These are phyloP conservation scores for Melanotaenia nigrans DNA, from an alignment of 2,797 vertebrate species.

Conservation along the genomic window DNA sequence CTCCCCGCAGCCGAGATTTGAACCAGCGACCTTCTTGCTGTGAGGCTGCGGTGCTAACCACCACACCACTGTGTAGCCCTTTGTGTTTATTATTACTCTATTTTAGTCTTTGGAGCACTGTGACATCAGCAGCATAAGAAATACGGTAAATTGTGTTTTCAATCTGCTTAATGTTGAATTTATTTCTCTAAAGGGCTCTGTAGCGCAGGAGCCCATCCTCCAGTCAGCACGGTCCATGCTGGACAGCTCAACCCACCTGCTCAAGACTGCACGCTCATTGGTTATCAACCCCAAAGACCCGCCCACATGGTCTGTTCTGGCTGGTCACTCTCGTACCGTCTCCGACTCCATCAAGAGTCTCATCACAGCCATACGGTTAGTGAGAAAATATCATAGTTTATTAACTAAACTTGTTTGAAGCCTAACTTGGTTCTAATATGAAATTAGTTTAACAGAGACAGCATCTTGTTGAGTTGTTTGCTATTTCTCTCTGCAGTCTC, in stretches of 20 bases:
- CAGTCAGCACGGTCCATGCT: constrained; percentile 94
- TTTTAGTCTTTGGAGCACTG: too few relatives aligned
- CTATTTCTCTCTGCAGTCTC: neutral
- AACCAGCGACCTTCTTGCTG: too few relatives aligned
- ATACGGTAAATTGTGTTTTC: neutral
- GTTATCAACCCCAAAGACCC: constrained; percentile 98
- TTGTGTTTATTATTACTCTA: too few relatives aligned
- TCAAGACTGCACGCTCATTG: constrained; percentile 93
- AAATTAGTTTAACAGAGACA: neutral
- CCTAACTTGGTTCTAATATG: neutral
- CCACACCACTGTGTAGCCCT: too few relatives aligned
- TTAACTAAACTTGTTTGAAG: neutral
- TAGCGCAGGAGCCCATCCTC: constrained; percentile 94
- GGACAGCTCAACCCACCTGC: constrained; percentile 92
- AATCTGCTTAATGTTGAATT: neutral
- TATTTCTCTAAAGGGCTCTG: constrained; percentile 84
- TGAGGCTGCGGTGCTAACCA: too few relatives aligned
- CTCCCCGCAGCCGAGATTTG: too few relatives aligned
- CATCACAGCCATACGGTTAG: constrained; percentile 96
- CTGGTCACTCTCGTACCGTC: constrained; percentile 95
- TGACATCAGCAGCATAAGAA: too few relatives aligned
- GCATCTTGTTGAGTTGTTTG: too few relatives aligned
- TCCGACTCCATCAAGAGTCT: constrained; percentile 99
- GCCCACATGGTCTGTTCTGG: constrained; percentile 94
- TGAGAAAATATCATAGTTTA: neutral